Evolutionary conservation across 1,140 invertebrate genomes (phyloP), one percentile per base, ranked within the genome.

Genomic region (Micrasema minimum): DNA sequence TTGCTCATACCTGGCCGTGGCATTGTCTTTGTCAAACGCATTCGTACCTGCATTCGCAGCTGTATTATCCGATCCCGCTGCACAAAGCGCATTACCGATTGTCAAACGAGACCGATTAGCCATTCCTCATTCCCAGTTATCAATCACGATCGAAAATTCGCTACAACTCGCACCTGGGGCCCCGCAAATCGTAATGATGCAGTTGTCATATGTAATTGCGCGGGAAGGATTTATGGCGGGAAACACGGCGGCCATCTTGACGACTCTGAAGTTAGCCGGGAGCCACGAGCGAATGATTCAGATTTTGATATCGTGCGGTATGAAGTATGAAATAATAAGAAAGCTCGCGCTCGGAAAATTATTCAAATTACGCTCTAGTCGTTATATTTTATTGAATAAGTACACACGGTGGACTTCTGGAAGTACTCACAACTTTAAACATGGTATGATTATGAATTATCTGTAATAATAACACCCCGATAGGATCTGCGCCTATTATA

Each of bases 171-270:
- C 69, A 73, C 72, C 72, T 73, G 72, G 72, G 59, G 66, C 50
- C 14, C n/a, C 14, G 14, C 57, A 61, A 61, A 61, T 41, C 61
- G 43, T 70, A 69, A 74, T 74, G 68, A 74, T 64, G 72, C 72
- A 61, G 68, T 74, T 71, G 72, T 74, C 72, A 70, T 74, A 71
- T 62, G 65, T 74, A 71, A 74, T 74, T 74, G 72, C 64, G 59
- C 67, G 62, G 45, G 53, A 16, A 31, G 18, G 51, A 74, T 74
- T 74, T 73, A 73, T 73, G 53, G 62, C 62, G 38, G 64, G 53
- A 72, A 72, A 43, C 23, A 14, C 14, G 37, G 57, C 57, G 37
- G 57, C 57, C 57, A 62, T 62, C 38, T 62, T 62, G 57, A 45
- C 37, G 41, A 62, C 37, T 43, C 20, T n/a, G n/a, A n/a, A n/a